Evolutionary conservation across 1,140 invertebrate genomes (phyloP).

Genomic region (Coenobita brevimanus): DNA sequence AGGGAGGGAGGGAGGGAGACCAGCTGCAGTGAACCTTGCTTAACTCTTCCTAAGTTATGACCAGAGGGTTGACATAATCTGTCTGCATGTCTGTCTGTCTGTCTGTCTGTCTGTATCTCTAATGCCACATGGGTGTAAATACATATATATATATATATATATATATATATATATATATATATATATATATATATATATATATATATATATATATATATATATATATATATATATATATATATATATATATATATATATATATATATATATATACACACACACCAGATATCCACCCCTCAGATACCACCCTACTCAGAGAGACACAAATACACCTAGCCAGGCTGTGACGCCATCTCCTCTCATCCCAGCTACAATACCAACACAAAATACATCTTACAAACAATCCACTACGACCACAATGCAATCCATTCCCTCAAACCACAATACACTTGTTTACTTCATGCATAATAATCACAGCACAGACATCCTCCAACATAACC

Average conservation of each 20-base stretch:
- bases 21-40: too few species aligned
- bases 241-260: slow-evolving; percentile 23
- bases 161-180: slow-evolving; percentile 35
- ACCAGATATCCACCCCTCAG: neutral
- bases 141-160: slow-evolving; percentile 38
- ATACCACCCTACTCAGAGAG: neutral
- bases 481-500: too few species aligned
- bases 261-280: slow-evolving; percentile 28
- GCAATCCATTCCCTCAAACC: too few species aligned
- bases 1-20: too few species aligned
- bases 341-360: neutral
- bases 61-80: neutral
- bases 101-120: slow-evolving; percentile 27
- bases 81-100: neutral
- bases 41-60: too few species aligned
- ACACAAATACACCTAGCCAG: too few species aligned
- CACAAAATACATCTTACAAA: too few species aligned
- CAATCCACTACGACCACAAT: too few species aligned
- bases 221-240: slow-evolving; percentile 12
- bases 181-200: slow-evolving; percentile 33
- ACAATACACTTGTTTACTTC: too few species aligned
- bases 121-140: slow-evolving; percentile 21
- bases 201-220: slow-evolving; percentile 36
- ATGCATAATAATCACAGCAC: too few species aligned
- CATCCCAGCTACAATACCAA: too few species aligned